These are phyloP conservation scores for Physeter macrocephalus DNA, from an alignment of 2,113 vertebrate species.

Conservation along the genomic window DNA sequence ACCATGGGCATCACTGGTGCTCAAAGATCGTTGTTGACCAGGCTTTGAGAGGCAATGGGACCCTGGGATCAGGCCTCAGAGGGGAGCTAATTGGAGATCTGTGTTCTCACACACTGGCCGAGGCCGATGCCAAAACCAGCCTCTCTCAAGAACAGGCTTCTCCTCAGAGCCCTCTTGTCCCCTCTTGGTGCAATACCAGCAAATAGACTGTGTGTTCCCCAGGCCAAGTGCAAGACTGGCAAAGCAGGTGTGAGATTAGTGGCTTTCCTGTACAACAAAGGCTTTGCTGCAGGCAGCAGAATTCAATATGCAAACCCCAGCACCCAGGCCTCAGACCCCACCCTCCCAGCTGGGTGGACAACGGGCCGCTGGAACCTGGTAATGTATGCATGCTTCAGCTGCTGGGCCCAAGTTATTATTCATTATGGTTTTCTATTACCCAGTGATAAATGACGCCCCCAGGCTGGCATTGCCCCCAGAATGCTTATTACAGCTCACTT, in stretches of 20 bases:
- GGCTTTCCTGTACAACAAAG: slow-evolving; percentile 64
- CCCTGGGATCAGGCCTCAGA: neutral
- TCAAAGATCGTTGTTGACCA: neutral
- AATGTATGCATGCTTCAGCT: slow-evolving; percentile 70
- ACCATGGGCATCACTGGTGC: neutral
- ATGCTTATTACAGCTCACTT: slow-evolving; percentile 93
- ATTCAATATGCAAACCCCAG: slow-evolving; percentile 53
- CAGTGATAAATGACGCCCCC: slow-evolving; percentile 93
- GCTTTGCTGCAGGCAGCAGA: slow-evolving; percentile 56
- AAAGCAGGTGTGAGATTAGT: slow-evolving; percentile 6
- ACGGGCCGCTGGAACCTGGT: slow-evolving; percentile 55
- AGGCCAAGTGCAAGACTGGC: slow-evolving; percentile 27
- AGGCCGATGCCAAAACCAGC: neutral
- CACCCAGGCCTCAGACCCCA: slow-evolving; percentile 48
- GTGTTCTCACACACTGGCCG: slow-evolving; percentile 8
- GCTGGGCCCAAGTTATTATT: slow-evolving; percentile 90
- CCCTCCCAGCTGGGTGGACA: slow-evolving; percentile 53
- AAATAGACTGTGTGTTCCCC: neutral
- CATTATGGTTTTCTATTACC: slow-evolving; percentile 93
- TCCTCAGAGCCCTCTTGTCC: neutral
- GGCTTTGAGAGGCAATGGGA: neutral
- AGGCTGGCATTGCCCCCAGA: slow-evolving; percentile 83
- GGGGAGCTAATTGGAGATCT: neutral
- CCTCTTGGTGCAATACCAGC: neutral
- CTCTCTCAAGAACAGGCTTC: neutral